phyloP scores from a whole-genome alignment of 2,888 invertebrate species.

The Odiellus spinosus region DNA sequence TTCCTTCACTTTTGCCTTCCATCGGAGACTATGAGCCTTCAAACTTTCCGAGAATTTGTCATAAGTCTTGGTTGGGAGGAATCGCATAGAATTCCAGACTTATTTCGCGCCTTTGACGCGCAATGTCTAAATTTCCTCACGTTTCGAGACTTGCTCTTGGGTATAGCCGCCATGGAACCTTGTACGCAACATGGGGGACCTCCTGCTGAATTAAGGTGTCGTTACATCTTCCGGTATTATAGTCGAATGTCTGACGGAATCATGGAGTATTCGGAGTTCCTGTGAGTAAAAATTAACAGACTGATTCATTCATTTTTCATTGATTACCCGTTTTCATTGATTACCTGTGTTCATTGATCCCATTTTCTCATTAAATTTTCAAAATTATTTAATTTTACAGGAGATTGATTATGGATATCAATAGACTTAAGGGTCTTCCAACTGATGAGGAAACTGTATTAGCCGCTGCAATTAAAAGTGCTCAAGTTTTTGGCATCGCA shows the following conservation, averaged over 20 bases:
- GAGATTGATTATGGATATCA: slow-evolving; percentile 11
- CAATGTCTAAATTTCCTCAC: slow-evolving; percentile 37
- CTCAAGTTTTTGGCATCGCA: slow-evolving; percentile 29
- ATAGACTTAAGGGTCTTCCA: slow-evolving; percentile 7
- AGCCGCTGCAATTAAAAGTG: slow-evolving; percentile 1
- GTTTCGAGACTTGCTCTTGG: slow-evolving; percentile 40
- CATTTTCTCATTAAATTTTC: too few relatives aligned
- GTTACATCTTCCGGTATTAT: slow-evolving; percentile 49
- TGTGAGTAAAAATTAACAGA: slow-evolving; percentile 2
- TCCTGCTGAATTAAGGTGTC: slow-evolving; percentile 48
- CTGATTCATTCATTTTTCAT: not conserved
- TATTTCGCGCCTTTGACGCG: slow-evolving; percentile 40
- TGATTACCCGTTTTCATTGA: not conserved
- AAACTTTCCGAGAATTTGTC: slow-evolving; percentile 40
- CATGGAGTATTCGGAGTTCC: slow-evolving; percentile 10
- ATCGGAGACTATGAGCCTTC: slow-evolving; percentile 40
- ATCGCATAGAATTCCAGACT: slow-evolving; percentile 13
- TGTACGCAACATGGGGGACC: slow-evolving; percentile 44
- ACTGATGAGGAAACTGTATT: slow-evolving; percentile 9
- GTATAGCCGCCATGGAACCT: slow-evolving; percentile 48
- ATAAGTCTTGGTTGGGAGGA: slow-evolving; percentile 40
- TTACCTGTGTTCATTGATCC: too few relatives aligned
- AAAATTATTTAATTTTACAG: too few relatives aligned
- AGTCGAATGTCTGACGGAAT: slow-evolving; percentile 26
- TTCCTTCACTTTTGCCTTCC: slow-evolving; percentile 41